A percentile compares a stretch with the other conserved stretches of the same genome.
phyloP scores from a whole-genome alignment of 2,797 vertebrate species.

The Psittacula echo region DNA sequence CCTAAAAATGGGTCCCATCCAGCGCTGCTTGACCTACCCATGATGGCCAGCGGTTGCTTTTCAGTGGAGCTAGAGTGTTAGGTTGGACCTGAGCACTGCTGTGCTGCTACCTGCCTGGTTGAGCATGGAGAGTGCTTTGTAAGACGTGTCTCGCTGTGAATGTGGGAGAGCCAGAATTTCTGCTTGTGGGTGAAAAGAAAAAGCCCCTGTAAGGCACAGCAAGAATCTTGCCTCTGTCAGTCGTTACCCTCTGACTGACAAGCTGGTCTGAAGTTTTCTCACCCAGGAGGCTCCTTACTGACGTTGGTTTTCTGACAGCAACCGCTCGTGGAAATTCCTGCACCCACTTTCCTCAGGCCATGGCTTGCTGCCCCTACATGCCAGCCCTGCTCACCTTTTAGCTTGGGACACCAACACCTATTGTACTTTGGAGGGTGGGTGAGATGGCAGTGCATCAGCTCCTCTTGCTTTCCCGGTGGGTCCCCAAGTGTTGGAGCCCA shows the following conservation, averaged over 20 bases:
- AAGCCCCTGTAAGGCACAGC: accelerated
- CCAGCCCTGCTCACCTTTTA: background rate
- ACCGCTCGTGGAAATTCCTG: background rate
- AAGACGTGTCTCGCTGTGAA: accelerated
- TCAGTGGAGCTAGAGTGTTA: background rate
- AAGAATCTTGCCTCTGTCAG: background rate
- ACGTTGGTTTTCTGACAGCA: background rate
- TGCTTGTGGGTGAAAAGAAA: background rate
- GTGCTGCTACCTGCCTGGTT: background rate
- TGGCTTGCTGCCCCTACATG: background rate
- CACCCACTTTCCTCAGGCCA: background rate
- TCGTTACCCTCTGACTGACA: accelerated
- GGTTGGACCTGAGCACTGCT: background rate
- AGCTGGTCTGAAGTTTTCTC: background rate
- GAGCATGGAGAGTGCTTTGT: background rate
- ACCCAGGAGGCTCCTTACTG: background rate
- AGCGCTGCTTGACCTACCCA: background rate
- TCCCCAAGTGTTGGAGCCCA: background rate
- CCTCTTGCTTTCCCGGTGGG: accelerated
- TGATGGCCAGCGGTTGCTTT: background rate
- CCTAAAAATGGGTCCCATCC: background rate
- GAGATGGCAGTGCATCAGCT: background rate
- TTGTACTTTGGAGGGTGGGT: background rate
- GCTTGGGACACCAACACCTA: background rate
- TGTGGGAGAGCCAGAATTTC: background rate